Conservation (phyloP, 2,888 invertebrate species). For the Ectropis crepuscularia region DNA sequence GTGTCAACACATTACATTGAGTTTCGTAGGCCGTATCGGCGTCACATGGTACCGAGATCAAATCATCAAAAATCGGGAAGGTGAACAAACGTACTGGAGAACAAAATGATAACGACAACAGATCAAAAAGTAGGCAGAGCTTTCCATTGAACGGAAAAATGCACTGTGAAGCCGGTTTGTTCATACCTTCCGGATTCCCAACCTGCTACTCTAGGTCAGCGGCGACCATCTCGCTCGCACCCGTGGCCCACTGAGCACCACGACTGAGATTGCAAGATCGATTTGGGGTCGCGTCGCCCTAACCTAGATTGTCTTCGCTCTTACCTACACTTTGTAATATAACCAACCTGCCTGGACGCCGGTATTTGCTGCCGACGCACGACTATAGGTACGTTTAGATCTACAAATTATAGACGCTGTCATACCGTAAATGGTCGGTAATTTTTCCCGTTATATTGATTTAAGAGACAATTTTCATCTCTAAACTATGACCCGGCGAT, state of each 20-base stretch:
- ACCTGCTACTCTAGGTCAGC: conserved; percentile 83
- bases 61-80: conserved; percentile 49
- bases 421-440: conserved; percentile 17
- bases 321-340: conserved; percentile 65
- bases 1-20: too few species aligned
- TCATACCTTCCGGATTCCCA: conserved; percentile 83
- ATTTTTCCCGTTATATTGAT: conserved; percentile 32
- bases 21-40: too few species aligned
- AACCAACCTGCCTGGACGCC: conserved; percentile 46
- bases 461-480: conserved; percentile 25
- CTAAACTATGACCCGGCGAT: conserved; percentile 25
- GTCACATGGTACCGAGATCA: too few species aligned
- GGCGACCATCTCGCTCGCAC: conserved; percentile 67
- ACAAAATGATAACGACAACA: conserved; percentile 54
- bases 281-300: conserved; percentile 83
- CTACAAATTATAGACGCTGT: conserved; percentile 22
- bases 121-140: conserved; percentile 69
- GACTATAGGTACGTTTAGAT: conserved; percentile 9
- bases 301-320: conserved; percentile 77
- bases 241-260: conserved; percentile 50
- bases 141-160: conserved; percentile 84
- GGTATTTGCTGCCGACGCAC: conserved; percentile 20
- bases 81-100: conserved; percentile 35
- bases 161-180: conserved; percentile 79
- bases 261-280: conserved; percentile 68